Percentiles rank a stretch among this genome's conserved stretches.
Conservation (phyloP, 2,888 invertebrate genomes). For the Bibio marci region DNA sequence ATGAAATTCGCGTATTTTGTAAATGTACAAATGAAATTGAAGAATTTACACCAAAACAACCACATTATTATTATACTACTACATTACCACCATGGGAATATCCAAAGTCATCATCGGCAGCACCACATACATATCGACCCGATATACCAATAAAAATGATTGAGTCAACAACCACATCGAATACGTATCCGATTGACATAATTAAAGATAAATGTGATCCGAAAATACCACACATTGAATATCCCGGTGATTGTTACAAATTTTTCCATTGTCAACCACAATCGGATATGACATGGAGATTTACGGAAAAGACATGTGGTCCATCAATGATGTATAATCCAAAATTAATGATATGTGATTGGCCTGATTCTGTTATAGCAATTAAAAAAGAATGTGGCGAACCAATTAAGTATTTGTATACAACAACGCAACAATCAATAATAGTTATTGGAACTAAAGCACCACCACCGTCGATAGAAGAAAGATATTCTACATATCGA, state of each 20-base stretch:
- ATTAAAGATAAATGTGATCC: constrained; percentile 24
- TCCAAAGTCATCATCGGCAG: neutral
- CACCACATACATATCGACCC: too few relatives aligned
- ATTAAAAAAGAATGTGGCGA: constrained; percentile 42
- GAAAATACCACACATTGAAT: constrained; percentile 37
- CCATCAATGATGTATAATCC: constrained; percentile 50
- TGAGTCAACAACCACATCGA: neutral
- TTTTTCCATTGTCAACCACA: constrained; percentile 50
- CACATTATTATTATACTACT: neutral
- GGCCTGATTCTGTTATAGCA: constrained; percentile 37
- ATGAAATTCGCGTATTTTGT: constrained; percentile 66
- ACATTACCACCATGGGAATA: neutral
- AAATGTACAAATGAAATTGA: constrained; percentile 29
- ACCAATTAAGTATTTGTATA: too few relatives aligned
- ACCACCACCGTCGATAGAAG: too few relatives aligned
- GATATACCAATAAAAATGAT: constrained; percentile 3
- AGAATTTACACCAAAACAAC: neutral
- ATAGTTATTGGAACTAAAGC: too few relatives aligned
- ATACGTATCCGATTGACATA: too few relatives aligned
- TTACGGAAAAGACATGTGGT: constrained; percentile 48
- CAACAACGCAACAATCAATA: neutral
- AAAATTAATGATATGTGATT: constrained; percentile 41
- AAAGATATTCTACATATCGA: too few relatives aligned
- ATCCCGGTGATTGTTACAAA: constrained; percentile 45
- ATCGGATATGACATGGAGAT: constrained; percentile 25